phyloP scores from a whole-genome alignment of 2,888 invertebrate species.

The Geophilus truncorum region DNA sequence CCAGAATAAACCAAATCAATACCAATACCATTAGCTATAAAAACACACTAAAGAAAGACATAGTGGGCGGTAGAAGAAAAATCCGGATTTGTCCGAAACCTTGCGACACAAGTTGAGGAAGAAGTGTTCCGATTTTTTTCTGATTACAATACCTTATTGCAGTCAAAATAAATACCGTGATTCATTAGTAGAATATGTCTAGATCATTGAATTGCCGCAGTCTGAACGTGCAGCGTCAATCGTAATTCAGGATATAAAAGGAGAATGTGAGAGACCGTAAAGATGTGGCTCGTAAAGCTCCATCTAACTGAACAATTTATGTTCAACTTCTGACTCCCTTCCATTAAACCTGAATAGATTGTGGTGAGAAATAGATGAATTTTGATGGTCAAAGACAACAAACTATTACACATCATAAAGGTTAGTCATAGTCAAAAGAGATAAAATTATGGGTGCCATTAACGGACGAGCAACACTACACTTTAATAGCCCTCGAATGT shows the following conservation, averaged over 20 bases:
- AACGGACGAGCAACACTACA: too few species aligned
- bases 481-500: too few species aligned
- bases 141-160: conserved; percentile 1
- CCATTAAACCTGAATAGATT: conserved; percentile 18
- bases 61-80: not conserved
- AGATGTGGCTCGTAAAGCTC: conserved; percentile 19
- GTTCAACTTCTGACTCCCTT: conserved; percentile 19
- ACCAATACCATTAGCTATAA: conserved; percentile 24
- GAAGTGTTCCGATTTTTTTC: not conserved
- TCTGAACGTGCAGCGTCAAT: conserved; percentile 4
- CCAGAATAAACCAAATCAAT: conserved; percentile 1
- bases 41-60: not conserved
- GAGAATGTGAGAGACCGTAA: conserved; percentile 12
- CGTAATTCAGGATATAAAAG: conserved; percentile 25
- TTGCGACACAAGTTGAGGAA: not conserved
- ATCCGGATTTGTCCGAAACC: not conserved
- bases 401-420: not conserved
- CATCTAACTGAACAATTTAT: conserved; percentile 25
- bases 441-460: not conserved
- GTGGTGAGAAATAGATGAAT: conserved; percentile 25
- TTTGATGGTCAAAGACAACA: not conserved
- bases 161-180: conserved; percentile 20
- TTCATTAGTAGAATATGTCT: conserved; percentile 5
- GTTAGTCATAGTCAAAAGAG: not conserved
- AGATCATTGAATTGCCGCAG: not conserved